Evolutionary conservation across 2,797 vertebrate genomes (phyloP).

Genomic region (Malurus leucopterus): DNA sequence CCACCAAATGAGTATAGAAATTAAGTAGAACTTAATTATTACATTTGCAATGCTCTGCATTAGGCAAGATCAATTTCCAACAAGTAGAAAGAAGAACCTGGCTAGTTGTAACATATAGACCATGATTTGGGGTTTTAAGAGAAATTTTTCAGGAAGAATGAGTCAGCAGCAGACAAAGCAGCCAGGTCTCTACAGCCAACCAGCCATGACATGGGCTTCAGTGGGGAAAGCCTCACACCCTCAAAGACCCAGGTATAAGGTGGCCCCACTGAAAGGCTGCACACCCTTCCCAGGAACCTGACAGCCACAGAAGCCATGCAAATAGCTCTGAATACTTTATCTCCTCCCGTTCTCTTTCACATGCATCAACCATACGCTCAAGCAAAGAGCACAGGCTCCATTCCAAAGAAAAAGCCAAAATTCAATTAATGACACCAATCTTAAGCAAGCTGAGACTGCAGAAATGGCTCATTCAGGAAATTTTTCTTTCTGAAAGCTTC

Average conservation of each 20-base stretch:
- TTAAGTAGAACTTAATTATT: background rate
- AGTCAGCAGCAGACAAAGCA: background rate
- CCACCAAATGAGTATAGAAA: background rate
- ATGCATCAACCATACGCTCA: background rate
- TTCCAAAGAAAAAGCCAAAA: slow-evolving; percentile 1
- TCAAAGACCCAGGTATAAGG: background rate
- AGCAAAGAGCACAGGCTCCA: background rate
- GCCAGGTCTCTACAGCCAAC: background rate
- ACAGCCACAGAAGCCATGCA: background rate
- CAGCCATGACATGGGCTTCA: fast-evolving
- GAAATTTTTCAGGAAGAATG: background rate
- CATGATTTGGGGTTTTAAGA: background rate
- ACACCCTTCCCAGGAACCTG: background rate
- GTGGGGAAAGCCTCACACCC: background rate
- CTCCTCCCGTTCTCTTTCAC: background rate
- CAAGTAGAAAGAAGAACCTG: background rate
- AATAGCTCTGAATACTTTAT: background rate
- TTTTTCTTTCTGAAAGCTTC: slow-evolving; percentile 26
- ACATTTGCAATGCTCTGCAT: background rate
- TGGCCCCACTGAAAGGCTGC: background rate
- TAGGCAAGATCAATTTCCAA: background rate
- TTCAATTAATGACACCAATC: slow-evolving; percentile 22
- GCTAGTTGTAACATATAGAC: background rate
- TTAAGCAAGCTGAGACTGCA: background rate
- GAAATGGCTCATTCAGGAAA: slow-evolving; percentile 1